phyloP scores from a whole-genome alignment of 1,140 invertebrate species.

The Bemisia tabaci region DNA sequence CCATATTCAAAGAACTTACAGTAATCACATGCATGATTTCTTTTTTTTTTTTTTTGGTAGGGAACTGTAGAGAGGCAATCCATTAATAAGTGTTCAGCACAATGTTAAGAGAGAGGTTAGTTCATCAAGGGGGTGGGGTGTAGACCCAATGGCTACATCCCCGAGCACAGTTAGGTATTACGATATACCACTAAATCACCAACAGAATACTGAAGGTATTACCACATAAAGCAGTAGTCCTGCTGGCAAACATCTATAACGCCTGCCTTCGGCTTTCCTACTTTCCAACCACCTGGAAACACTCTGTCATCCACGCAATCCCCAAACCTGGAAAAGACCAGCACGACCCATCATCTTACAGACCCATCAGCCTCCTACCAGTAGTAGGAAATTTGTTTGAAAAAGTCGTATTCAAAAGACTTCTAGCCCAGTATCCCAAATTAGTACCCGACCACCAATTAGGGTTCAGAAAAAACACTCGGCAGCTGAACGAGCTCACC shows the following conservation, averaged over 20 bases:
- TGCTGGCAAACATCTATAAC: slow-evolving; percentile 10
- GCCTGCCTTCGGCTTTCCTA: slow-evolving; percentile 8
- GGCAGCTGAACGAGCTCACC: slow-evolving; percentile 24
- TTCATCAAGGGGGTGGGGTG: too few species aligned
- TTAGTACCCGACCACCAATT: slow-evolving; percentile 29
- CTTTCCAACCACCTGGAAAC: slow-evolving; percentile 24
- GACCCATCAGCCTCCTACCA: slow-evolving; percentile 27
- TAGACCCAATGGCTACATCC: too few species aligned
- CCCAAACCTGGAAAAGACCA: slow-evolving; percentile 23
- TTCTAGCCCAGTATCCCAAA: too few species aligned
- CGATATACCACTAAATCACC: too few species aligned
- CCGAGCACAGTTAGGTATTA: too few species aligned
- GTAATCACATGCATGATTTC: too few species aligned
- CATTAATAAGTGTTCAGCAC: too few species aligned
- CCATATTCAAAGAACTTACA: too few species aligned
- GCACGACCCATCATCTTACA: slow-evolving; percentile 22
- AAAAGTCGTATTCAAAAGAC: slow-evolving; percentile 23
- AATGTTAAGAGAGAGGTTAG: too few species aligned
- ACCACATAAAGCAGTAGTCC: slow-evolving; percentile 10
- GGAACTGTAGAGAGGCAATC: too few species aligned
- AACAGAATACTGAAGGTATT: too few species aligned
- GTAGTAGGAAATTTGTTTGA: slow-evolving; percentile 26
- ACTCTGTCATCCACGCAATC: slow-evolving; percentile 26
- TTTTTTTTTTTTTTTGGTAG: too few species aligned
- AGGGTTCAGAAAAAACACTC: slow-evolving; percentile 26